Evolutionary conservation across 1,140 invertebrate genomes (phyloP).

Genomic region (Cherax quadricarinatus): DNA sequence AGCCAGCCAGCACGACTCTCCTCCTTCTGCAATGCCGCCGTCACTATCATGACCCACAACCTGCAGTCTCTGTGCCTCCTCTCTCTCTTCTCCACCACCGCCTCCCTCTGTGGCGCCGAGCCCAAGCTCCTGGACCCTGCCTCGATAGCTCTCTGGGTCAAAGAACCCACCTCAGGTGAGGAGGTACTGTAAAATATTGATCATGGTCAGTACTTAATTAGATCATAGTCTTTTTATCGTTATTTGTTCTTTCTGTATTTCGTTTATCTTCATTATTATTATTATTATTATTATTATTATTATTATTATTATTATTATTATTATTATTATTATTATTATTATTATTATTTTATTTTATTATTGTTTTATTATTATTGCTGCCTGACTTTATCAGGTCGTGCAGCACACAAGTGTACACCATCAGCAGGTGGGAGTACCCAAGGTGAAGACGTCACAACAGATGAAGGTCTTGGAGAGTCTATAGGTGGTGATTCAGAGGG

Average conservation of each 20-base stretch:
- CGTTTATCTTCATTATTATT: background rate
- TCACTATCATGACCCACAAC: slow-evolving; percentile 90
- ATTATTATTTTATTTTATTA: no score
- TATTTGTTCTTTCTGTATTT: background rate
- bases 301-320: no score
- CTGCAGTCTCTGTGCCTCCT: slow-evolving; percentile 80
- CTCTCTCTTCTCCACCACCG: slow-evolving; percentile 44
- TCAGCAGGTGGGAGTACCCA: background rate
- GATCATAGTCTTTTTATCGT: slow-evolving; percentile 80
- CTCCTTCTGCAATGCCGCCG: slow-evolving; percentile 90
- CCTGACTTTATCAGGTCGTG: slow-evolving; percentile 78
- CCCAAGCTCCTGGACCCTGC: slow-evolving; percentile 50
- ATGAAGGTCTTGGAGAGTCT: slow-evolving; percentile 58
- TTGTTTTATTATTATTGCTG: no score
- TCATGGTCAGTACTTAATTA: slow-evolving; percentile 84
- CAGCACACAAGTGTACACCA: no score
- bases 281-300: no score
- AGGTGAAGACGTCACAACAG: slow-evolving; percentile 16
- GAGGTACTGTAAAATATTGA: background rate
- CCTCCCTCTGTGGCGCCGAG: slow-evolving; percentile 44
- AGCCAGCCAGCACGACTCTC: slow-evolving; percentile 82
- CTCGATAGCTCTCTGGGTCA: slow-evolving; percentile 56
- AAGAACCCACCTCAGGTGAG: slow-evolving; percentile 53
- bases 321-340: no score
- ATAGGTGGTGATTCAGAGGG: slow-evolving; percentile 18